phyloP scores from a whole-genome alignment of 2,797 vertebrate genomes.

The Sebastes taczanowskii region DNA sequence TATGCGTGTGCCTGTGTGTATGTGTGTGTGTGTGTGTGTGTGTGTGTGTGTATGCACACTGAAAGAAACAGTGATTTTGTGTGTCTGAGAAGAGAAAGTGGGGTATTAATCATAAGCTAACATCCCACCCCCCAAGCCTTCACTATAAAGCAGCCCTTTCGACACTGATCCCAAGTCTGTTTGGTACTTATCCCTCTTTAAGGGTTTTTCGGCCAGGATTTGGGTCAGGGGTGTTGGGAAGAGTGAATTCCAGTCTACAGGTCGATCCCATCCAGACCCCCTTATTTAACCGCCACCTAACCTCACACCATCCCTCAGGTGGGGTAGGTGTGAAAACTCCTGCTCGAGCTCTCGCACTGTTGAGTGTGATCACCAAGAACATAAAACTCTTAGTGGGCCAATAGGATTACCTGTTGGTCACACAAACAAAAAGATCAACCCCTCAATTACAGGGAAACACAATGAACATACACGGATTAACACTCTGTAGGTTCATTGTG shows the following conservation, averaged over 20 bases:
- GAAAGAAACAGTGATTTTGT: conserved; percentile 19
- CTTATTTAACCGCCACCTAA: conserved; percentile 1
- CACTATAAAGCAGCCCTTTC: conserved; percentile 47
- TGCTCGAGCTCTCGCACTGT: background rate
- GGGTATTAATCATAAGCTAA: conserved; percentile 71
- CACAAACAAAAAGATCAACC: conserved; percentile 75
- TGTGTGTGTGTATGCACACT: background rate
- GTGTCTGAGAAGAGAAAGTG: conserved; percentile 55
- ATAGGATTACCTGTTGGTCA: conserved; percentile 75
- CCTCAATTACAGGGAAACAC: conserved; percentile 29
- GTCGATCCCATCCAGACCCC: conserved; percentile 2
- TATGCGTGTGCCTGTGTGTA: background rate
- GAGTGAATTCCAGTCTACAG: conserved; percentile 33
- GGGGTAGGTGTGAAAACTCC: conserved; percentile 42
- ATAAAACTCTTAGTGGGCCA: conserved; percentile 67
- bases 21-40: background rate
- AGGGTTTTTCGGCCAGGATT: conserved; percentile 57
- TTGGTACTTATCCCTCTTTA: conserved; percentile 63
- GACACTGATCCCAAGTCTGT: conserved; percentile 68
- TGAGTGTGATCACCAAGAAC: conserved; percentile 55
- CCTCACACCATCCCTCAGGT: conserved; percentile 4
- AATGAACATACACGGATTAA: conserved; percentile 13
- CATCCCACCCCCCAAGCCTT: conserved; percentile 23
- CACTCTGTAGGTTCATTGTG: background rate
- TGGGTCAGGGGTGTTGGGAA: conserved; percentile 63